Conservation (phyloP, 2,888 invertebrate species). For the Polia nebulosa region DNA sequence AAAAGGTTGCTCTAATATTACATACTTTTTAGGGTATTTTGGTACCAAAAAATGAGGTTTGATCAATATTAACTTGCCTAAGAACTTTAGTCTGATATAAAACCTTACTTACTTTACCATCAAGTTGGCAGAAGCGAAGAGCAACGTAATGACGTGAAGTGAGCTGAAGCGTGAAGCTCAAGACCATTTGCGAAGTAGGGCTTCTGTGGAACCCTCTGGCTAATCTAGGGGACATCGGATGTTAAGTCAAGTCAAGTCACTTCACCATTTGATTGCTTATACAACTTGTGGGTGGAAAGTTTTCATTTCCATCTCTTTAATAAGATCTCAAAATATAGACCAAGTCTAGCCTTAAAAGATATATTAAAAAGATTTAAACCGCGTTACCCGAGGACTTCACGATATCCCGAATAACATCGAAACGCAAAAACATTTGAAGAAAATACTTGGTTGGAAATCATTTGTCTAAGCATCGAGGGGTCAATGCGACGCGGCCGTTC, state of each 20-base stretch:
- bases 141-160: too few species aligned
- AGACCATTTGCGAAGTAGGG: too few species aligned
- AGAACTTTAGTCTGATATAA: too few species aligned
- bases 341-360: conserved; percentile 10
- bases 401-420: conserved; percentile 53
- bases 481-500: conserved; percentile 87
- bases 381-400: conserved; percentile 47
- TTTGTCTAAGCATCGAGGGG: conserved; percentile 88
- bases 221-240: too few species aligned
- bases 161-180: too few species aligned
- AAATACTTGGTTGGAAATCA: conserved; percentile 85
- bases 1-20: background rate
- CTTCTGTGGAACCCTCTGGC: too few species aligned
- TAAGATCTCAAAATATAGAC: background rate
- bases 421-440: conserved; percentile 80
- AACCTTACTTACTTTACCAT: too few species aligned
- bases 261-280: background rate
- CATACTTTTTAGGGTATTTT: background rate
- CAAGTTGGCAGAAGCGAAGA: too few species aligned
- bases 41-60: background rate
- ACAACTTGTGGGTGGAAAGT: background rate
- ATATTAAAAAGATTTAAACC: conserved; percentile 33
- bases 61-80: too few species aligned
- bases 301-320: background rate
- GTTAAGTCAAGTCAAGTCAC: too few species aligned